Base-by-base conservation (phyloP, 2,797 vertebrate species). In the Melanotaenia maccullochi region DNA sequence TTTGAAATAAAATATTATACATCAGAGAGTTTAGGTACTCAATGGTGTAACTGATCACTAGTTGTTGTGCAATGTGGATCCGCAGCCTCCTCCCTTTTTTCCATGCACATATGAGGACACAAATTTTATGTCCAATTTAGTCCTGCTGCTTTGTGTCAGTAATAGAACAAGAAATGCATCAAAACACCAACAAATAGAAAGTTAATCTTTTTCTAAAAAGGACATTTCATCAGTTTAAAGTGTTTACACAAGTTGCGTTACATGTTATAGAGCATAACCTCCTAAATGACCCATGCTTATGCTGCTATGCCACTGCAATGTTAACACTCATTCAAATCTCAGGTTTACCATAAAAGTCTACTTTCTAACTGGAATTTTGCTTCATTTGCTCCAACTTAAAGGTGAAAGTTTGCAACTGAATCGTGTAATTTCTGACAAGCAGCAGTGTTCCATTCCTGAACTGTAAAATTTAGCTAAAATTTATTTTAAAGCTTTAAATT, bases 1-100 rank as follows among this genome's bases (percentile, higher is more conserved):
- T 7, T 20, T n/a, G 47, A 60, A 52, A 69, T 36, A 24, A 52
- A 38, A 47, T 44, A 33, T 67, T 57, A 47, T 13, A 30, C 25
- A 30, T 55, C 13, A 18, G 22, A 30, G 52, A 30, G 6, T 58
- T 57, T 68, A 47, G 4, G 20, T 24, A 0, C 40, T 40, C 55
- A n/a, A 32, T 36, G 47, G 49, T 52, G 61, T 20, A 51, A 44
- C n/a, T 68, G 66, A 60, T 51, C 22, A 51, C 55, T 9, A 44
- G 36, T 30, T 40, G 54, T 52, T 32, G 36, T 22, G 52, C 36
- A 24, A 59, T n/a, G 35, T 54, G 25, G 24, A 54, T 25, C 24
- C 12, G 13, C 24, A 14, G 2, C 8, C n/a, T 13, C 52, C 6
- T 12, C 9, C 22, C 13, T 55, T 55, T 55, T 2, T 55, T 16